Base-by-base conservation (phyloP, 2,888 invertebrate genomes). In the Spialia ferax region DNA sequence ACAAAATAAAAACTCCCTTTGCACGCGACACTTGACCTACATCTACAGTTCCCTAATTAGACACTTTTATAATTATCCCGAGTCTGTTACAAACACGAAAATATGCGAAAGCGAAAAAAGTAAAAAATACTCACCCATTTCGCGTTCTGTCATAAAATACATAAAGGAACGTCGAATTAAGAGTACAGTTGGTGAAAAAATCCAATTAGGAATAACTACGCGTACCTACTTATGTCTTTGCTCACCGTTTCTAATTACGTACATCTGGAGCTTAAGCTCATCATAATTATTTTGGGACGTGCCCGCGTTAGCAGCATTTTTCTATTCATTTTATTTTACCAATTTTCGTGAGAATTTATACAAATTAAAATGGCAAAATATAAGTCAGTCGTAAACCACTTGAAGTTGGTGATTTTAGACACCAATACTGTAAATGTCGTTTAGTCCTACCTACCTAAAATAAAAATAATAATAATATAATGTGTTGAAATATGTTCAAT, bases 131-230 rank as follows among this genome's bases (percentile, higher is more conserved):
- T 38, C 60, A 42, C 66, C 32, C 66, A 52, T 54, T 60, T 65
- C 42, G 26, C 66, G 61, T 61, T 55, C 32, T 65, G 26, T 45
- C 61, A 48, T 67, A 67, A 67, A 55, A 61, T 23, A 55, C 61
- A 48, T 67, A 67, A 67, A 55, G 67, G 35, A 55, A 56, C 55
- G 67, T 67, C 67, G 48, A 67, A 67, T 61, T 67, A 67, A 6
- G 32, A 7, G 32, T 32, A 32, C 55, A 61, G 67, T 61, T 61
- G 15, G 54, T 23, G 55, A 26, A 55, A 61, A 45, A 23, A 61
- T 61, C 67, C 67, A 68, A 61, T 68, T 62, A 68, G 67, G 35
- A 57, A 62, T 68, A 68, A 68, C 62, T 56, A 62, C 48, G 67
- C 67, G 35, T 62, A 35, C 35, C 13, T 35, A 62, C 60, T 67